phyloP scores from a whole-genome alignment of 1,140 invertebrate genomes.

The Aphaenogaster ashmeadi region DNA sequence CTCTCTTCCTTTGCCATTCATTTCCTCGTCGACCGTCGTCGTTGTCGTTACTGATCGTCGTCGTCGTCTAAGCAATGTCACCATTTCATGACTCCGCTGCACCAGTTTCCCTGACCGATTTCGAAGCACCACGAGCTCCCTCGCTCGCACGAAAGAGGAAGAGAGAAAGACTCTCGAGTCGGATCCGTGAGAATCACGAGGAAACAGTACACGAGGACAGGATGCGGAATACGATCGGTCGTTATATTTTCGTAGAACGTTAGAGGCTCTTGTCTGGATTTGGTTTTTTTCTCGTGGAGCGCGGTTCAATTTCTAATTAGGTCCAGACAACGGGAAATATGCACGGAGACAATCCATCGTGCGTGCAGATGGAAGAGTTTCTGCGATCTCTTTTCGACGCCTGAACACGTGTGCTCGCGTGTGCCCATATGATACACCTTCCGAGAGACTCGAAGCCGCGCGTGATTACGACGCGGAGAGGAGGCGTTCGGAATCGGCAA shows the following conservation, averaged over 20 bases:
- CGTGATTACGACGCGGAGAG: slow-evolving; percentile 25
- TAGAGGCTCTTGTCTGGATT: slow-evolving; percentile 33
- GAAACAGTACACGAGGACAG: slow-evolving; percentile 61
- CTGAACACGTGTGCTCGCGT: slow-evolving; percentile 11
- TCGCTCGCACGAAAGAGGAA: neutral
- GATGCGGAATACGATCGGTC: slow-evolving; percentile 51
- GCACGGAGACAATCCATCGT: neutral
- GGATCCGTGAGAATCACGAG: slow-evolving; percentile 69
- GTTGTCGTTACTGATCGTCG: slow-evolving; percentile 53
- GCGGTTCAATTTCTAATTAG: slow-evolving; percentile 67
- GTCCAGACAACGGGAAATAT: slow-evolving; percentile 55
- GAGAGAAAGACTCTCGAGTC: slow-evolving; percentile 21
- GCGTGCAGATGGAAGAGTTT: slow-evolving; percentile 31
- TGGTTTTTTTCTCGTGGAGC: neutral
- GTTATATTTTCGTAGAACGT: slow-evolving; percentile 67
- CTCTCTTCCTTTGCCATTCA: slow-evolving; percentile 69
- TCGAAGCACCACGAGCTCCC: slow-evolving; percentile 39
- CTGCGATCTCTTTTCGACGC: neutral
- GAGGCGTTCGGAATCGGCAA: slow-evolving; percentile 3
- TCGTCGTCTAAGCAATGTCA: slow-evolving; percentile 69
- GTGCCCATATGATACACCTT: slow-evolving; percentile 24
- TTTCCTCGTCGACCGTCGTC: slow-evolving; percentile 29
- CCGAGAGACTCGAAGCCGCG: neutral
- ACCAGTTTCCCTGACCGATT: slow-evolving; percentile 77
- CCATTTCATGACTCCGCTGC: slow-evolving; percentile 67